These are phyloP conservation scores for Seriola dumerili DNA, from an alignment of 2,113 vertebrate genomes.

Conservation along the genomic window DNA sequence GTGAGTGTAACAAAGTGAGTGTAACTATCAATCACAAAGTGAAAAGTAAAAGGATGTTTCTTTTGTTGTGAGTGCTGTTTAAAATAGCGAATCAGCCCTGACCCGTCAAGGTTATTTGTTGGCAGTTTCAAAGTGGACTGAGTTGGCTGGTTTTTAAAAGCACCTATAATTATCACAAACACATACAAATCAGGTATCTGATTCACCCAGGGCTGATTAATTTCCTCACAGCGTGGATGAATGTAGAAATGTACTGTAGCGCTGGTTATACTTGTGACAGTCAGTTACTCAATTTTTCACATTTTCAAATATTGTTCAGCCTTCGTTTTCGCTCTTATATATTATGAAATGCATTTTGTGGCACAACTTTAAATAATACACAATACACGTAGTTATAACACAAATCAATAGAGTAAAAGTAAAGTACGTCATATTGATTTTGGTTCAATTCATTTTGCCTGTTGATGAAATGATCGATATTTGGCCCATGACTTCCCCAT, in stretches of 20 bases:
- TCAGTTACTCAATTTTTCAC: not conserved
- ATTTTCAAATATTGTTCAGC: not conserved
- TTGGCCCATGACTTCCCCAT: not conserved
- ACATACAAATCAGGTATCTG: not conserved
- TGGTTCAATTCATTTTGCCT: not conserved
- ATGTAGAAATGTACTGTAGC: not conserved
- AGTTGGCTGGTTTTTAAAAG: conserved; percentile 4
- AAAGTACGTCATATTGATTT: conserved; percentile 12
- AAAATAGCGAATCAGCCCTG: conserved; percentile 2
- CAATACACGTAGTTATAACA: not conserved
- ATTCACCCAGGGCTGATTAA: not conserved
- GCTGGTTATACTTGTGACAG: not conserved
- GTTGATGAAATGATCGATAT: conserved; percentile 7
- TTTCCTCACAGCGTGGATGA: not conserved
- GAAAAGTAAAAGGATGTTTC: not conserved
- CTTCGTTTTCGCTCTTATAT: not conserved
- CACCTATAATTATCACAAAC: conserved; percentile 24
- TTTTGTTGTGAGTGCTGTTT: not conserved
- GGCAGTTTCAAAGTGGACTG: conserved; percentile 2
- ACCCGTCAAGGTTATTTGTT: conserved; percentile 4
- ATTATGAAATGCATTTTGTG: not conserved
- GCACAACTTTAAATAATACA: not conserved
- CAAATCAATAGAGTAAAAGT: conserved; percentile 12
- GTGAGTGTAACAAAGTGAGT: no score
- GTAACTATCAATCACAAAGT: conserved; percentile 14